A percentile compares a stretch with the other conserved stretches of the same genome.
phyloP scores from a whole-genome alignment of 2,888 invertebrate species.

The Macrophya annulata region DNA sequence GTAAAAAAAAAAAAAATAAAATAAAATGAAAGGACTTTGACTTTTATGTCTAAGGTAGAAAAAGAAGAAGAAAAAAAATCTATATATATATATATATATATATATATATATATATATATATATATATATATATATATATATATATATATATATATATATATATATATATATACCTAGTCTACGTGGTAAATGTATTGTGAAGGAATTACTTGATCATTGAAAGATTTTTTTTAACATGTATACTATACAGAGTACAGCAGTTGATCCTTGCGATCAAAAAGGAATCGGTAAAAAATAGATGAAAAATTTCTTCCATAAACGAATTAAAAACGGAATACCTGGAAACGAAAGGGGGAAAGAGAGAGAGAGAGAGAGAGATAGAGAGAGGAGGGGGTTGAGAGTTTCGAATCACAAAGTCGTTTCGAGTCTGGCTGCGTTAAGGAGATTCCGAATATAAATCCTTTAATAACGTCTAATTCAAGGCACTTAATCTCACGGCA shows the following conservation, averaged over 20 bases:
- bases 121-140: no score
- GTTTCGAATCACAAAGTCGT: constrained; percentile 33
- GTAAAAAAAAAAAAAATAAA: background rate
- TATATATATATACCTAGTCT: no score
- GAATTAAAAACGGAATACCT: background rate
- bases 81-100: no score
- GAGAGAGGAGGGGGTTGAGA: background rate
- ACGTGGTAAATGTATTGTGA: background rate
- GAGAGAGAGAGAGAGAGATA: background rate
- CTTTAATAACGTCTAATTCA: constrained; percentile 54
- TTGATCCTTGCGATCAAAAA: background rate
- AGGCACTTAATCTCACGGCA: constrained; percentile 50
- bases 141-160: no score
- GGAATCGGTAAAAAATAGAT: background rate
- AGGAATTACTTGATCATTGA: background rate
- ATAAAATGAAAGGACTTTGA: background rate
- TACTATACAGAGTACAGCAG: background rate
- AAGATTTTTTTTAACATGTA: background rate
- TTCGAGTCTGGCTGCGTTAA: constrained; percentile 20
- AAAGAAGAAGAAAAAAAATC: background rate
- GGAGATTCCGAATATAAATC: constrained; percentile 49
- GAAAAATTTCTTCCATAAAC: background rate
- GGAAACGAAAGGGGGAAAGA: background rate
- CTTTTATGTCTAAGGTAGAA: background rate
- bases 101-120: no score